phyloP scores from a whole-genome alignment of 2,888 invertebrate genomes.

The Terebella lapidaria region DNA sequence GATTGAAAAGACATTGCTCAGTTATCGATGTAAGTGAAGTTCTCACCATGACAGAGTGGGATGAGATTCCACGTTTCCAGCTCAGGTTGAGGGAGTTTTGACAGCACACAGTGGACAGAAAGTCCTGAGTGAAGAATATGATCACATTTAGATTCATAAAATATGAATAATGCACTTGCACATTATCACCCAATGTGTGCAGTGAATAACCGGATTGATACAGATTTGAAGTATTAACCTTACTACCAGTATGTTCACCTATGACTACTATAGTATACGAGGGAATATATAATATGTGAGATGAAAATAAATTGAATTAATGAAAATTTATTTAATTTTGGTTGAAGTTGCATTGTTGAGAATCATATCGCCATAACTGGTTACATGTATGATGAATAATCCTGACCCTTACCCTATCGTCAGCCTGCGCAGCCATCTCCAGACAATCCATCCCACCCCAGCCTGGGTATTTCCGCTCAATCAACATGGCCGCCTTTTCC shows the following conservation, averaged over 20 bases:
- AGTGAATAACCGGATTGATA: too few species aligned
- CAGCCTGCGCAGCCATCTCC: constrained; percentile 47
- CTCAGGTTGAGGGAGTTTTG: constrained; percentile 45
- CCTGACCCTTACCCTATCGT: constrained; percentile 31
- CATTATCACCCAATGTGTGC: too few species aligned
- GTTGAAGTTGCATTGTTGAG: too few species aligned
- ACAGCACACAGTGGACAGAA: constrained; percentile 43
- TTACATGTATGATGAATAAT: neutral
- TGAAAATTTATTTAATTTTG: too few species aligned
- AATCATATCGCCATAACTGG: neutral
- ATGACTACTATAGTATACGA: too few species aligned
- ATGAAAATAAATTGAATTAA: too few species aligned
- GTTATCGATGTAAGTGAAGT: too few species aligned
- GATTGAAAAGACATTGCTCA: too few species aligned
- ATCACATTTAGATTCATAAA: too few species aligned
- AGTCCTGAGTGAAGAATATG: too few species aligned
- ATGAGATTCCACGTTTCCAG: constrained; percentile 43
- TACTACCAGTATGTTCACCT: too few species aligned
- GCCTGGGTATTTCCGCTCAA: constrained; percentile 42
- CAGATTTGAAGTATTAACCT: neutral
- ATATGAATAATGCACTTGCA: neutral
- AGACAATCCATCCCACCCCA: constrained; percentile 51
- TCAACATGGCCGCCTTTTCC: constrained; percentile 49
- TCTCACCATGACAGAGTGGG: constrained; percentile 17
- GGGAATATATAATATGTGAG: too few species aligned